These are phyloP conservation scores for Ceraclea dissimilis DNA, from an alignment of 2,888 invertebrate species.

Conservation along the genomic window DNA sequence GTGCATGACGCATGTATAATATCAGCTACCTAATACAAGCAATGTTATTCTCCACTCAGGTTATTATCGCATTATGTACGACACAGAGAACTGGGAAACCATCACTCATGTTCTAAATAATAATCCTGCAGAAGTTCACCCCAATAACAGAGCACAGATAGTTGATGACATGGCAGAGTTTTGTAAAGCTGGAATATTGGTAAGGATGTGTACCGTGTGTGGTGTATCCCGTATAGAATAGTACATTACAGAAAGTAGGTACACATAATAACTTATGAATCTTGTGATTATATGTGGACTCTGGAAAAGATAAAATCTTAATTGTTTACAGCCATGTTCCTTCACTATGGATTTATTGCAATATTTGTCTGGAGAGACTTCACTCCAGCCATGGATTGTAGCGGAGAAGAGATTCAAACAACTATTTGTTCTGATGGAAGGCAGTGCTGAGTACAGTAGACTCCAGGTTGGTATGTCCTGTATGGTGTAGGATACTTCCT, in stretches of 20 bases:
- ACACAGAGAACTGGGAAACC: conserved; percentile 56
- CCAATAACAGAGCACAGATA: conserved; percentile 64
- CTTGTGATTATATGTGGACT: too few relatives aligned
- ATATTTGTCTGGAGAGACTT: conserved; percentile 51
- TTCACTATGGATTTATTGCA: conserved; percentile 37
- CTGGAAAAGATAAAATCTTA: background rate
- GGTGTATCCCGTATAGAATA: too few relatives aligned
- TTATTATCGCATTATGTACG: conserved; percentile 66
- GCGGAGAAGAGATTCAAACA: conserved; percentile 22
- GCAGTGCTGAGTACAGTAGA: background rate
- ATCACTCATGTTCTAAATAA: conserved; percentile 40
- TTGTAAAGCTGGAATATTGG: conserved; percentile 51
- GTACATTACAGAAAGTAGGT: too few relatives aligned
- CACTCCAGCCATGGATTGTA: conserved; percentile 58
- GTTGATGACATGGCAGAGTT: conserved; percentile 66
- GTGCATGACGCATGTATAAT: too few relatives aligned
- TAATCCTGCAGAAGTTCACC: conserved; percentile 43
- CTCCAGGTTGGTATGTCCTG: too few relatives aligned
- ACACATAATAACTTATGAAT: too few relatives aligned
- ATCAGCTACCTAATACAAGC: too few relatives aligned
- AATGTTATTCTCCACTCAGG: too few relatives aligned
- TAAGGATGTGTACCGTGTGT: conserved; percentile 31
- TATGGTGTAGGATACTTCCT: too few relatives aligned
- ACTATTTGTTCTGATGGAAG: background rate
- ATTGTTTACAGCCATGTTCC: background rate